A percentile compares a stretch with the other conserved stretches of the same genome.
phyloP scores from a whole-genome alignment of 2,797 vertebrate species.

The Rhincodon typus region DNA sequence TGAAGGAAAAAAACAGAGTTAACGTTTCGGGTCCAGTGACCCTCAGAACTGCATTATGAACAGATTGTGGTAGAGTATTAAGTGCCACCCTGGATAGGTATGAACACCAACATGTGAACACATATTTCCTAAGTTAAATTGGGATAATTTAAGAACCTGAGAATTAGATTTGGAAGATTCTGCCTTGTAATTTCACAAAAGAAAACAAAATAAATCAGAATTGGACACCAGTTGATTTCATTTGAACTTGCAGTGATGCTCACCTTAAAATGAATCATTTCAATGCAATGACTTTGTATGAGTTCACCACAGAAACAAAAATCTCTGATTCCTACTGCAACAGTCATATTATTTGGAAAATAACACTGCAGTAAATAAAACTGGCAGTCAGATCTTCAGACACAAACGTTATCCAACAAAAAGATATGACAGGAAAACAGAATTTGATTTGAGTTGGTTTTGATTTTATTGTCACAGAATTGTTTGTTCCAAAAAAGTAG shows the following conservation, averaged over 20 bases:
- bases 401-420: neutral
- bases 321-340: neutral
- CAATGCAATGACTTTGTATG: neutral
- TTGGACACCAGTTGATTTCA: neutral
- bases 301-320: neutral
- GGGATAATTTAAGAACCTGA: neutral
- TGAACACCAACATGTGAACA: neutral
- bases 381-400: neutral
- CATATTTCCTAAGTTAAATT: neutral
- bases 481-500: neutral
- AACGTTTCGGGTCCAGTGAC: too few species aligned
- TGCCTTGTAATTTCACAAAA: neutral
- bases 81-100: neutral
- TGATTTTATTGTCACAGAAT: neutral
- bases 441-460: too few species aligned
- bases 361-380: neutral
- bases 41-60: neutral
- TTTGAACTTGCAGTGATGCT: neutral
- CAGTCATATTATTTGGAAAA: neutral
- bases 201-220: neutral
- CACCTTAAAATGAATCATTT: neutral
- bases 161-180: neutral
- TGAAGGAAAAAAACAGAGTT: too few species aligned
- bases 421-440: neutral
- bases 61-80: neutral